Conservation (phyloP, 1,140 invertebrate genomes). For the Whitmania pigra region DNA sequence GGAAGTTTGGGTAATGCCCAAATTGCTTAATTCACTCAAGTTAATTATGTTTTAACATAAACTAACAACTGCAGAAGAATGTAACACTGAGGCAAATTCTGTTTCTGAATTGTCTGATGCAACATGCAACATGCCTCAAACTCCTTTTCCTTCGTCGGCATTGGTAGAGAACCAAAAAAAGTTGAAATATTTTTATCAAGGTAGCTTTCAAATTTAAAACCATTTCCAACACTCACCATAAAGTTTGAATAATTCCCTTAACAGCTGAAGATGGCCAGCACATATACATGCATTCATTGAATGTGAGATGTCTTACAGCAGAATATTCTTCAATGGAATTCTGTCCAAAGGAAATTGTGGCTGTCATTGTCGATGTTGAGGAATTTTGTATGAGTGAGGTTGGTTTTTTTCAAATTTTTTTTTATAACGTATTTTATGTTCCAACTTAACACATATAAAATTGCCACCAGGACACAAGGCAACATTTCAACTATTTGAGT, state of each 20-base stretch:
- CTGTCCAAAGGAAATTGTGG: slow-evolving; percentile 56
- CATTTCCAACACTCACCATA: background rate
- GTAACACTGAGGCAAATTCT: too few species aligned
- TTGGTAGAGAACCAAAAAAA: background rate
- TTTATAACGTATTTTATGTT: background rate
- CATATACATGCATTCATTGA: slow-evolving; percentile 78
- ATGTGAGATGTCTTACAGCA: slow-evolving; percentile 72
- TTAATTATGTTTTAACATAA: too few species aligned
- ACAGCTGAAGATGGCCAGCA: slow-evolving; percentile 65
- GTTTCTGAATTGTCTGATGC: too few species aligned
- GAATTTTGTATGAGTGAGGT: slow-evolving; percentile 62
- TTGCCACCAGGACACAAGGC: background rate
- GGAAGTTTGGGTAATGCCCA: too few species aligned
- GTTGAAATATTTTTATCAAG: background rate
- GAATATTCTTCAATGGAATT: slow-evolving; percentile 68
- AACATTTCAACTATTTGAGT: slow-evolving; percentile 44
- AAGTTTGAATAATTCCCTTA: slow-evolving; percentile 10
- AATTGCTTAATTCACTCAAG: too few species aligned
- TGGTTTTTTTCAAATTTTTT: slow-evolving; percentile 8
- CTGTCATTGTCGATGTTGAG: slow-evolving; percentile 66
- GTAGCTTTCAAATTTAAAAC: background rate
- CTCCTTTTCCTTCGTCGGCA: too few species aligned
- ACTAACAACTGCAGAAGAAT: too few species aligned
- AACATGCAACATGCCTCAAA: too few species aligned
- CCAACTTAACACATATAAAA: background rate